Evolutionary conservation across 1,140 invertebrate species (phyloP).

Genomic region (Halictus rubicundus): DNA sequence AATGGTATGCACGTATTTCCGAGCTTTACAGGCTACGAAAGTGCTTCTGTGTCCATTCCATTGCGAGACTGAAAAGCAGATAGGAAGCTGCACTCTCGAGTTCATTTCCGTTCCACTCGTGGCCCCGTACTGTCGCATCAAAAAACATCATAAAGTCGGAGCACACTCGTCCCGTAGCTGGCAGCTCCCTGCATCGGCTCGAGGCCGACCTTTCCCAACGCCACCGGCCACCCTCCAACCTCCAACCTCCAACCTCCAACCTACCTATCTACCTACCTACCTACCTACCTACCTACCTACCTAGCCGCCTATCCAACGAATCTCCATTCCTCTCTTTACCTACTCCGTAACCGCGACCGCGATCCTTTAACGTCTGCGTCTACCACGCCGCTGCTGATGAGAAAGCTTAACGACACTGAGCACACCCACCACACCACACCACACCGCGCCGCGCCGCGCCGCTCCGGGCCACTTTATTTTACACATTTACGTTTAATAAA

Average conservation of each 20-base stretch:
- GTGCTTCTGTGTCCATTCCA: constrained; percentile 60
- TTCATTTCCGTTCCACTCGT: constrained; percentile 65
- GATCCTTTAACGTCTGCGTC: constrained; percentile 32
- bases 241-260: not conserved
- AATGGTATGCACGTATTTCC: constrained; percentile 56
- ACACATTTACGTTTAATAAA: not conserved
- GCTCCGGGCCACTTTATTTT: not conserved
- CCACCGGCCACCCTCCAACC: constrained; percentile 6
- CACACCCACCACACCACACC: too few species aligned
- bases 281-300: not conserved
- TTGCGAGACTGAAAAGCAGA: constrained; percentile 60
- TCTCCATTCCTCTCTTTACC: constrained; percentile 11
- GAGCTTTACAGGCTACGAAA: constrained; percentile 50
- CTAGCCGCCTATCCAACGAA: not conserved
- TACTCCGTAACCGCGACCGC: constrained; percentile 20
- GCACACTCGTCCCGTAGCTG: constrained; percentile 28
- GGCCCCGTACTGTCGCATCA: constrained; percentile 59
- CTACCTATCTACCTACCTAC: constrained; percentile 6
- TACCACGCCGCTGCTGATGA: constrained; percentile 6
- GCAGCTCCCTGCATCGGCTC: constrained; percentile 20
- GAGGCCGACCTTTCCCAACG: constrained; percentile 30
- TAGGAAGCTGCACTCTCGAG: constrained; percentile 63
- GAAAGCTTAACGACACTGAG: not conserved
- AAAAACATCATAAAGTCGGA: constrained; percentile 68
- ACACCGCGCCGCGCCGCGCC: too few species aligned